These are phyloP conservation scores for Platorchestia sp. DNA, from an alignment of 1,140 invertebrate species.

Conservation along the genomic window DNA sequence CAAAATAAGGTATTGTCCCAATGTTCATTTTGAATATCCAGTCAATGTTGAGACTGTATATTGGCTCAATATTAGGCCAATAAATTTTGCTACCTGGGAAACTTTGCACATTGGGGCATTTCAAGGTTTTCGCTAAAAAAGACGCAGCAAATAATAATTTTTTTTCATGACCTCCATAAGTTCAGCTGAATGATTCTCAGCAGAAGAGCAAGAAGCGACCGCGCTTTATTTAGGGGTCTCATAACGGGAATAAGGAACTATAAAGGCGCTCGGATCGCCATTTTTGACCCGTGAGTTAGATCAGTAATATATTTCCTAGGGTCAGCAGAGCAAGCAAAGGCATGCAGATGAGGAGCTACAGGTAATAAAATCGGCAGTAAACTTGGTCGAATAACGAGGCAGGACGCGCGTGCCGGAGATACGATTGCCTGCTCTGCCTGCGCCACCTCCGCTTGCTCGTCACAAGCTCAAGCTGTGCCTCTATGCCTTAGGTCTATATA, in stretches of 20 bases:
- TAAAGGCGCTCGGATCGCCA: background rate
- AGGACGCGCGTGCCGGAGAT: background rate
- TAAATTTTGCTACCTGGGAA: too few relatives aligned
- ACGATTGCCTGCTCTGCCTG: too few relatives aligned
- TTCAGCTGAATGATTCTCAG: background rate
- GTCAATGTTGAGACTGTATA: too few relatives aligned
- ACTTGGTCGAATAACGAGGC: background rate
- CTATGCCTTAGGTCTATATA: too few relatives aligned
- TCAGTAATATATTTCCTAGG: constrained; percentile 15
- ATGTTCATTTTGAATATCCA: too few relatives aligned
- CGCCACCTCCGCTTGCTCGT: background rate
- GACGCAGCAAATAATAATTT: background rate
- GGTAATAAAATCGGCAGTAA: constrained; percentile 43
- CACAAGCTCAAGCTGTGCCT: background rate
- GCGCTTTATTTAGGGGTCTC: background rate
- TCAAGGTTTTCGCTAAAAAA: background rate
- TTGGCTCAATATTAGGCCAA: too few relatives aligned
- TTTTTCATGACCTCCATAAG: background rate
- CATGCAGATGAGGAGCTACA: constrained; percentile 25
- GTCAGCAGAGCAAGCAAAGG: constrained; percentile 26
- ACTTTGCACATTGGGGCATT: background rate
- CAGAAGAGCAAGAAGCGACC: background rate
- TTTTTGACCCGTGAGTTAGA: constrained; percentile 17
- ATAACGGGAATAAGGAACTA: constrained; percentile 7
- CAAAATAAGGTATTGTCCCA: too few relatives aligned